phyloP scores from a whole-genome alignment of 2,797 vertebrate genomes.

The Danio choprae region DNA sequence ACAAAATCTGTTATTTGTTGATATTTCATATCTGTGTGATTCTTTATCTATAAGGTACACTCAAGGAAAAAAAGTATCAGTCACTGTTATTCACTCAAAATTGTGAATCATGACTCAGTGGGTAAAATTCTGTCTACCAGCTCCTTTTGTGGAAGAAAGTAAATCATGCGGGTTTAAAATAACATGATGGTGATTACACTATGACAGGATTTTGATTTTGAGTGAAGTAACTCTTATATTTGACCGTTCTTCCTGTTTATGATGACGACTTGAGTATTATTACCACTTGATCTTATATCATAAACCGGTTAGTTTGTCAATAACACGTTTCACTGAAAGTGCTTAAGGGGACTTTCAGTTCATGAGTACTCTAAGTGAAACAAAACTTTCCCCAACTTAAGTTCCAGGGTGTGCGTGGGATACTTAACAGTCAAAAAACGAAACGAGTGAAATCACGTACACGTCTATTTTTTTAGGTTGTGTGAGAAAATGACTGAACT shows the following conservation, averaged over 20 bases:
- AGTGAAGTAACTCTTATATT: not conserved
- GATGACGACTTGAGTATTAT: not conserved
- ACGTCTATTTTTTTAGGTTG: not conserved
- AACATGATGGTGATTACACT: not conserved
- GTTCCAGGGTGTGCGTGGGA: not conserved
- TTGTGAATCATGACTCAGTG: constrained; percentile 1
- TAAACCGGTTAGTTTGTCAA: constrained; percentile 26
- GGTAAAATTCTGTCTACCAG: not conserved
- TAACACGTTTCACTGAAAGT: not conserved
- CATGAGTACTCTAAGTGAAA: constrained; percentile 11
- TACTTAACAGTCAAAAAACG: not conserved
- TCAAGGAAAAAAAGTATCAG: not conserved
- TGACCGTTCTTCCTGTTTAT: not conserved
- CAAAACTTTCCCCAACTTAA: constrained; percentile 44
- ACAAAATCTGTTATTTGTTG: not conserved
- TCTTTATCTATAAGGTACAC: not conserved
- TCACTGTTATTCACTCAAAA: not conserved
- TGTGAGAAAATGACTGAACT: constrained; percentile 15
- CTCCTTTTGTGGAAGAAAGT: not conserved
- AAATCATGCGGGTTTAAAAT: constrained; percentile 3
- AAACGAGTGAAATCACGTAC: constrained; percentile 46
- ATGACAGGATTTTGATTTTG: not conserved
- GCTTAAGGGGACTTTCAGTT: not conserved
- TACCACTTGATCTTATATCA: not conserved
- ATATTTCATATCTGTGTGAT: not conserved